These are phyloP conservation scores for Stratiolaelaps scimitus DNA, from an alignment of 1,140 invertebrate genomes.

Conservation along the genomic window DNA sequence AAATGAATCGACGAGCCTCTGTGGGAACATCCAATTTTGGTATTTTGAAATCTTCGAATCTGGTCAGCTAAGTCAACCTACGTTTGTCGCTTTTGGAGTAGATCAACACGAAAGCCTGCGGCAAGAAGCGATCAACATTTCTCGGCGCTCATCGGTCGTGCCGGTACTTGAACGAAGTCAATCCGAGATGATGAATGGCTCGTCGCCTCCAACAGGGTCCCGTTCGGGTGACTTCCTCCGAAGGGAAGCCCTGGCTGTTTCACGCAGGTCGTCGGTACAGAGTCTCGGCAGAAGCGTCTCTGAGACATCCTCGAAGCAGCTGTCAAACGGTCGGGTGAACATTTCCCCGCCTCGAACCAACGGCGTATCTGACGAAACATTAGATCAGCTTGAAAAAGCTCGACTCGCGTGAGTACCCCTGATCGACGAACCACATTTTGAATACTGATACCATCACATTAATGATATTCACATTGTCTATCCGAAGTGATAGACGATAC, in stretches of 20 bases:
- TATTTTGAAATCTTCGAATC: too few species aligned
- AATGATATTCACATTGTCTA: too few species aligned
- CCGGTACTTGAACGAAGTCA: neutral
- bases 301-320: neutral
- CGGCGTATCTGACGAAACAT: conserved; percentile 1
- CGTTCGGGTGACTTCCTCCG: neutral
- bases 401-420: neutral
- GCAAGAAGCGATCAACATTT: neutral
- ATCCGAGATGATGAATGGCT: too few species aligned
- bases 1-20: too few species aligned
- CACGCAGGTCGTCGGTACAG: neutral
- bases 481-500: too few species aligned
- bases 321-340: too few species aligned
- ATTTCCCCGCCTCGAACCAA: neutral
- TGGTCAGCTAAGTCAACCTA: too few species aligned
- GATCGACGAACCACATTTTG: too few species aligned
- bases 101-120: conserved; percentile 1
- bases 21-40: too few species aligned
- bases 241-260: neutral
- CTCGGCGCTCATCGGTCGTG: neutral
- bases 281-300: neutral
- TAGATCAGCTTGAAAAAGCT: conserved; percentile 24
- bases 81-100: too few species aligned
- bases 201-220: too few species aligned
- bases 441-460: too few species aligned